Evolutionary conservation across 64 coral and sea anemone genomes (phyloP), one percentile per base, ranked within the genome.

Genomic region (Stichodactyla helianthus): DNA sequence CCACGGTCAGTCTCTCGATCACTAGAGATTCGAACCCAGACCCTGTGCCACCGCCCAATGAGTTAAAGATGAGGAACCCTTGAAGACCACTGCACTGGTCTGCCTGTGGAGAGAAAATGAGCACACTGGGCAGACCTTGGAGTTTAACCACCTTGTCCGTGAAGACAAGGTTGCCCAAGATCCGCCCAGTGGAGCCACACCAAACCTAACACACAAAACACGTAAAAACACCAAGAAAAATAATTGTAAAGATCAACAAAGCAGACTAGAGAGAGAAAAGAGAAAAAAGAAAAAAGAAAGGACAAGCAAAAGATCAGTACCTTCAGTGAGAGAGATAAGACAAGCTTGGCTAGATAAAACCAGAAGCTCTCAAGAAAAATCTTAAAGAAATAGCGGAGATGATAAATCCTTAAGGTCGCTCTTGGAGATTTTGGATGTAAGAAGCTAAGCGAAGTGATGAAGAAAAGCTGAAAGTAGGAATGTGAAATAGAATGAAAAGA

Each of bases 11-110:
- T 18, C 83, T 77, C 55, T 90, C 88, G 51, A 56, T 90, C 3
- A 90, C 31, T 14, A 90, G 62, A 19, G 88, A 90, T 2, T 77
- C 83, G 20, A 90, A 90, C 2, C 88, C 88, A 77, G 88, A 90
- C 8, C 88, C 88, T 18, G 88, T 90, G 20, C 88, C 88, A 5
- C 88, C 88, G 14, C 88, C 88, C 50, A 89, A 60, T 19, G 88
- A 89, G 44, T 90, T 77, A 67, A 90, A 90, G 53, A 90, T 90
- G 19, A 90, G 88, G 62, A 90, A 90, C 7, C 88, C 88, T 79
- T 90, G 88, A 74, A 90, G 88, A 74, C 88, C 88, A 19, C 80
- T 76, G 35, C 88, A 90, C 70, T 90, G 88, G 68, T 90, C 88
- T 26, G 65, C 19, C 88, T 90, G 82, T 50, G 62, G 31, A 61